Conservation (phyloP, 2,797 vertebrate species). For the Semaprochilodus insignis region DNA sequence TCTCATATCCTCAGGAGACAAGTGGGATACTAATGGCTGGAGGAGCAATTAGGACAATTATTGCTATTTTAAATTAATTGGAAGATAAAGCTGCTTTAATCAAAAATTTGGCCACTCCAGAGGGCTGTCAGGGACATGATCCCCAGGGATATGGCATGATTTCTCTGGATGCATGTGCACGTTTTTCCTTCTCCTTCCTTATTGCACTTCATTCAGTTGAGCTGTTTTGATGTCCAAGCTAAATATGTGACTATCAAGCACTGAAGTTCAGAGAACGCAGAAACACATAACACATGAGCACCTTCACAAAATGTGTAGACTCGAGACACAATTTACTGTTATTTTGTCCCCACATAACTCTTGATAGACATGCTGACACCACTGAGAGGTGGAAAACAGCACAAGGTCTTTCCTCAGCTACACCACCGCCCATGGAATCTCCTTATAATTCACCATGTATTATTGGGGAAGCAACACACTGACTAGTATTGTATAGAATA, state of each 20-base stretch:
- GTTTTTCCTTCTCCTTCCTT: background rate
- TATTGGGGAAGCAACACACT: background rate
- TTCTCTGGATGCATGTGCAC: slow-evolving; percentile 18
- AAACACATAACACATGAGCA: no score
- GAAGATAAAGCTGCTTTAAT: slow-evolving; percentile 54
- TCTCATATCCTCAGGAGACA: slow-evolving; percentile 55
- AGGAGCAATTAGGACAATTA: slow-evolving; percentile 61
- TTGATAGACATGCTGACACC: background rate
- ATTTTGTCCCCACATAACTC: background rate
- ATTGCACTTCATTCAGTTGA: slow-evolving; percentile 1
- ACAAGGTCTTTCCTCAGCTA: background rate
- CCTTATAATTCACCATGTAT: background rate
- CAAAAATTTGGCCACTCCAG: slow-evolving; percentile 41
- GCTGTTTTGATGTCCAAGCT: background rate
- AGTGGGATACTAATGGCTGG: slow-evolving; percentile 51
- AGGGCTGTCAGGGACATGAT: slow-evolving; percentile 27
- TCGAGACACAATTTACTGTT: background rate
- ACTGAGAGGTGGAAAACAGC: background rate
- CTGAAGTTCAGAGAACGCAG: background rate
- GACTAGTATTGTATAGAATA: no score
- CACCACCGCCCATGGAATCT: background rate
- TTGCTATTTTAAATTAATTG: slow-evolving; percentile 59
- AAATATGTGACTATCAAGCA: background rate
- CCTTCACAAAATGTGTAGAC: no score
- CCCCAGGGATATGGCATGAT: slow-evolving; percentile 40